Percentiles rank a stretch among this genome's conserved stretches.
Evolutionary conservation across 2,888 invertebrate species (phyloP).

Genomic region (Chymomyza fuscimana): DNA sequence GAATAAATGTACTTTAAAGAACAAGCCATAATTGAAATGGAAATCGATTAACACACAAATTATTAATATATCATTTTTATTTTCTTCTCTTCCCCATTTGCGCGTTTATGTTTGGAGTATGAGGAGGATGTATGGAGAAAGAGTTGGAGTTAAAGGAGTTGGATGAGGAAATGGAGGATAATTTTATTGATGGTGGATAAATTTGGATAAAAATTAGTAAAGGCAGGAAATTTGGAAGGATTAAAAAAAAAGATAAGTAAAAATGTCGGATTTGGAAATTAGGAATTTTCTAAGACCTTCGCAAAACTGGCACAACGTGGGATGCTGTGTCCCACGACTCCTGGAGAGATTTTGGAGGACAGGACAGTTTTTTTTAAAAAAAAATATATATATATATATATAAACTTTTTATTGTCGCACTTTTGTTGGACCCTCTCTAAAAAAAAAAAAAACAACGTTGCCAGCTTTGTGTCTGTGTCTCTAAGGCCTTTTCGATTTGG

Average conservation of each 20-base stretch:
- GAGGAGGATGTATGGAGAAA: conserved; percentile 36
- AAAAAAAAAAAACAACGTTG: conserved; percentile 16
- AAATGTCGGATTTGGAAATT: conserved; percentile 12
- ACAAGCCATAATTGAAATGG: conserved; percentile 48
- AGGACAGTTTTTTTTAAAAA: conserved; percentile 10
- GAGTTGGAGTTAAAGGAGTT: conserved; percentile 45
- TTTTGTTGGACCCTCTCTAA: conserved; percentile 36
- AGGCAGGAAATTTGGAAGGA: conserved; percentile 55
- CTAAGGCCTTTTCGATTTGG: conserved; percentile 32
- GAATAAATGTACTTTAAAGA: conserved; percentile 47
- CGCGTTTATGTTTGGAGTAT: conserved; percentile 72
- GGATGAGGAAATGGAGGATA: conserved; percentile 46
- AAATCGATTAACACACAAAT: conserved; percentile 42
- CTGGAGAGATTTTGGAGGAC: conserved; percentile 33
- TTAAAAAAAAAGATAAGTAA: conserved; percentile 28
- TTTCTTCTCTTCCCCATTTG: conserved; percentile 67
- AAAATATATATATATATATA: conserved; percentile 18
- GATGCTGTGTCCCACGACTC: conserved; percentile 53
- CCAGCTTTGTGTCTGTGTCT: conserved; percentile 35
- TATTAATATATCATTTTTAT: conserved; percentile 69
- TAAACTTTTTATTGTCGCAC: conserved; percentile 33
- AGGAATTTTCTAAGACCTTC: background rate
- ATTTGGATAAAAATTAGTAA: conserved; percentile 58
- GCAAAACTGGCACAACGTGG: conserved; percentile 50
- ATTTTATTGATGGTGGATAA: conserved; percentile 29